Conservation (phyloP, 2,797 vertebrate species). For the Spatula versicolor region DNA sequence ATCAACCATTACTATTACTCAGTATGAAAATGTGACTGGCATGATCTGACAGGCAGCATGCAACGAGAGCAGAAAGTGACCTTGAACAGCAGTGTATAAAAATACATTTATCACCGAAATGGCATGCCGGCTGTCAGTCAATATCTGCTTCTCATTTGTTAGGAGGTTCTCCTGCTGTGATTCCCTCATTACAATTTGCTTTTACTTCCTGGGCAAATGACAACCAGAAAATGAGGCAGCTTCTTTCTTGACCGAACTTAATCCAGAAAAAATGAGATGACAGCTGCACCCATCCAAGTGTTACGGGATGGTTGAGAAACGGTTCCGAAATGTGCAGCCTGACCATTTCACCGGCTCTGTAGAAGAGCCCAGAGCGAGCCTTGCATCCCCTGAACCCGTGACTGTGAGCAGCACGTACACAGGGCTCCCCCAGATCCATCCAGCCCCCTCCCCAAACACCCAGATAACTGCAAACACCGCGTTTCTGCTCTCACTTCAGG, state of each 20-base stretch:
- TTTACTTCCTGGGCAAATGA: slow-evolving; percentile 81
- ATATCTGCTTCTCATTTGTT: slow-evolving; percentile 75
- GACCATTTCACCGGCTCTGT: not conserved
- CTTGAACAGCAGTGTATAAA: slow-evolving; percentile 70
- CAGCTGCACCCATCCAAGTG: slow-evolving; percentile 77
- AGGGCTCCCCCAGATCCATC: not conserved
- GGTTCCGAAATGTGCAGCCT: not conserved
- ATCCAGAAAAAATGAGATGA: slow-evolving; percentile 74
- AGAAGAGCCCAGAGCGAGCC: not conserved
- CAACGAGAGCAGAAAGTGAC: slow-evolving; percentile 68
- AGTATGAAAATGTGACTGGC: slow-evolving; percentile 1
- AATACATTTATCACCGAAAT: slow-evolving; percentile 76
- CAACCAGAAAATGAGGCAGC: slow-evolving; percentile 78
- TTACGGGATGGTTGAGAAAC: slow-evolving; percentile 28
- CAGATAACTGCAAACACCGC: not conserved
- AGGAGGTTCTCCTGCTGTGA: slow-evolving; percentile 74
- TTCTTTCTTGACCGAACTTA: slow-evolving; percentile 72
- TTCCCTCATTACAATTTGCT: slow-evolving; percentile 78
- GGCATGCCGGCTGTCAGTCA: slow-evolving; percentile 75
- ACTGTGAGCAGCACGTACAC: not conserved
- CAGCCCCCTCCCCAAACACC: not conserved
- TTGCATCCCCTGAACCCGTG: not conserved
- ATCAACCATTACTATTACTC: not conserved
- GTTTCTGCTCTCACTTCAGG: not conserved
- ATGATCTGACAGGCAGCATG: slow-evolving; percentile 23